Base-by-base conservation (phyloP, 2,888 invertebrate genomes). In the Artemia sinica region DNA sequence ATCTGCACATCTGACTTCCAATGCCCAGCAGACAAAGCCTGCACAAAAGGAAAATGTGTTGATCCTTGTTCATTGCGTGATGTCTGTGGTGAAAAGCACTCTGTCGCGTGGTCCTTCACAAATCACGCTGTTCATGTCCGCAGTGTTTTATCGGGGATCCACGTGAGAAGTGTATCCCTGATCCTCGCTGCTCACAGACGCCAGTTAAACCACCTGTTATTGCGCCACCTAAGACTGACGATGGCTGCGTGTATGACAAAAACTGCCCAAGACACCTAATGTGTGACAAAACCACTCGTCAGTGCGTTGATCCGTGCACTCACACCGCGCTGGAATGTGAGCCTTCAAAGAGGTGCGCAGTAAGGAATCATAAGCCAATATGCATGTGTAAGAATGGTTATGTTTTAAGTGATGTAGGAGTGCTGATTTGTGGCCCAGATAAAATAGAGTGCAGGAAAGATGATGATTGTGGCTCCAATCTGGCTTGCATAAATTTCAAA, bases 321-420 rank as follows among this genome's bases (percentile, higher is more conserved):
- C 75, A 74, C 66, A 71, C 70, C 41, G 82, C 83, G 72, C 84
- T 86, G 75, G 84, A 83, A 73, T 92, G 92, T 77, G 85, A 84
- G 73, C 82, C 84, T 74, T 88, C 89, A 78, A 91, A 91, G 78
- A 87, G 86, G 78, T 93, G 93, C 78, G 88, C 89, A 81, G 91
- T 91, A 50, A 85, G 88, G 74, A 85, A 86, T 75, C 92, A 92
- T 77, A 82, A 83, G 75, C 88, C 91, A 0, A 85, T 88, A 71
- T 93, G 93, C 79, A 88, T 91, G 49, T 93, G 92, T 79, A 88
- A 89, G 76, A 86, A 87, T 75, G 90, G 91, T 70, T 91, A 91
- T 76, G 86, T 90, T 72, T 85, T 92, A 67, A 92, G 89, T 77
- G 91, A 91, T 76, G 83, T 83, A 74, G 91, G 91, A 68, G 91